Percentiles rank a stretch among this genome's conserved stretches.
Evolutionary conservation across 2,113 vertebrate species (phyloP).

Genomic region (Pelusios castaneus): DNA sequence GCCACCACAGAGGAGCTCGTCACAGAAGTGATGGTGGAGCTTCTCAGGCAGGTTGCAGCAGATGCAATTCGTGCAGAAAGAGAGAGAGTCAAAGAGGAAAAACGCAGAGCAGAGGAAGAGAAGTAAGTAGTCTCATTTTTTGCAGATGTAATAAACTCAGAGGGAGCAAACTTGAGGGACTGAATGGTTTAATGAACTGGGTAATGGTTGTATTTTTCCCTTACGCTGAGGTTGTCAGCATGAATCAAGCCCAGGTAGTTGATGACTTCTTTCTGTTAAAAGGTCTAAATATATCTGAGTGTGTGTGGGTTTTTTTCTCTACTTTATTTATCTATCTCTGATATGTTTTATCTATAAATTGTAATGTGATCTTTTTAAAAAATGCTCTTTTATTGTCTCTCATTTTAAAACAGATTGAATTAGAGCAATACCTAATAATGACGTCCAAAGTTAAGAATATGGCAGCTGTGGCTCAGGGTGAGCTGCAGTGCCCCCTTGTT

Average conservation of each 20-base stretch:
- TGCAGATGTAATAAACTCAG: rapidly evolving
- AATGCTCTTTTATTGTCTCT: neutral
- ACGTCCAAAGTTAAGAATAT: neutral
- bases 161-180: neutral
- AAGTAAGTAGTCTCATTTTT: constrained; percentile 72
- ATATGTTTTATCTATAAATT: neutral
- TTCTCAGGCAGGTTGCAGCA: constrained; percentile 77
- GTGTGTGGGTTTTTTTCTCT: neutral
- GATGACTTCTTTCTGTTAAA: neutral
- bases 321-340: neutral
- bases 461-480: neutral
- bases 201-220: neutral
- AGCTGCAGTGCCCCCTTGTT: neutral
- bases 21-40: constrained; percentile 74
- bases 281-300: neutral
- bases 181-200: neutral
- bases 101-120: constrained; percentile 83
- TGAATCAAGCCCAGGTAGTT: neutral
- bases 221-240: neutral
- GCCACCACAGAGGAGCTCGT: constrained; percentile 78
- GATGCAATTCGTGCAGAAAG: constrained; percentile 74
- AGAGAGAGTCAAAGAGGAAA: constrained; percentile 82
- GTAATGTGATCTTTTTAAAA: neutral
- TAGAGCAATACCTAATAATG: neutral
- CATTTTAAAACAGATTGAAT: neutral